Evolutionary conservation across 2,113 vertebrate species (phyloP).

Genomic region (Rana temporaria): DNA sequence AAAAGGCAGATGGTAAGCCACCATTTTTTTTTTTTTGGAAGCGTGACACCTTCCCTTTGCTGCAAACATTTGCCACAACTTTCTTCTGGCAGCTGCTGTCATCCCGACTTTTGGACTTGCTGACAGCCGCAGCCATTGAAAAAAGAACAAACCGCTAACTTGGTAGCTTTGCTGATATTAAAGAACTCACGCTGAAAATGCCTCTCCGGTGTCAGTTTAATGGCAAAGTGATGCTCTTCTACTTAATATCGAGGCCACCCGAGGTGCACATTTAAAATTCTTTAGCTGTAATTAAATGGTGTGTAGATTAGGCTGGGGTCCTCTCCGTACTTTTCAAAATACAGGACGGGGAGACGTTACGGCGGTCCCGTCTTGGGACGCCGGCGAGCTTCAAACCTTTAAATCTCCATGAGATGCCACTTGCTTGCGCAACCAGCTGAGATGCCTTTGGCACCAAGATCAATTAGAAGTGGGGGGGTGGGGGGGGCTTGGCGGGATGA

Average conservation of each 20-base stretch:
- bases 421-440: conserved; percentile 18
- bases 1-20: too few relatives aligned
- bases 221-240: conserved; percentile 41
- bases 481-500: background rate
- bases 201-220: conserved; percentile 40
- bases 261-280: conserved; percentile 42
- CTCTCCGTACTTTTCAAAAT: conserved; percentile 44
- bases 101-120: conserved; percentile 10
- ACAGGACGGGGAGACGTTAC: conserved; percentile 39
- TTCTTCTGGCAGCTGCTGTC: background rate
- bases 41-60: too few relatives aligned
- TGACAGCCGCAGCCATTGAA: conserved; percentile 17
- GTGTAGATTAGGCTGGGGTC: conserved; percentile 35
- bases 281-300: conserved; percentile 50
- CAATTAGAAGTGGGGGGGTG: background rate
- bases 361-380: conserved; percentile 27
- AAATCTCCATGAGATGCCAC: conserved; percentile 28
- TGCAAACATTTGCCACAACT: background rate
- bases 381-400: conserved; percentile 27
- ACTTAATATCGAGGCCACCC: conserved; percentile 41
- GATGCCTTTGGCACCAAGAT: conserved; percentile 23
- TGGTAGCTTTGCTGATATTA: conserved; percentile 25
- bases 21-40: too few relatives aligned
- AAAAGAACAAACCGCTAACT: background rate
- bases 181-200: conserved; percentile 38